Base-by-base conservation (phyloP, 2,797 vertebrate genomes). In the Bradypodion ventrale region DNA sequence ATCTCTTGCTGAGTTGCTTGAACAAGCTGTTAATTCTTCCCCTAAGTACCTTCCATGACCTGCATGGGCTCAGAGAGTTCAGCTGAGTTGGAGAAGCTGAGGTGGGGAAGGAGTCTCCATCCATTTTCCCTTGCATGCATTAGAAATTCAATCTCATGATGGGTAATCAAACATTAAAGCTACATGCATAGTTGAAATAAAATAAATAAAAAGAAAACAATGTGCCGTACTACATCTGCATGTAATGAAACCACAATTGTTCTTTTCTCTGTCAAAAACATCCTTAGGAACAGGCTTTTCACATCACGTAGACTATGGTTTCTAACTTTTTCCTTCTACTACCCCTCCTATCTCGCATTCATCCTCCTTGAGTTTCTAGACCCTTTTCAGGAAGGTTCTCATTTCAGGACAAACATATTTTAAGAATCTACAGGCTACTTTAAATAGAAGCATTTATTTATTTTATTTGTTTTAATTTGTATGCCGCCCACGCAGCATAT, bases 11-110 rank as follows among this genome's bases (percentile, higher is more conserved):
- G 70, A 83, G 42, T 9, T 49, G 78, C 84, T 49, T 23, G 85
- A 83, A 78, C 25, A 66, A 52, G 65, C 83, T 27, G 65, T 56
- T 42, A 69, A 15, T 52, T 75, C 49, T 77, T 83, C 19, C 49
- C 65, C 72, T 63, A 62, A 80, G 78, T 19, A 29, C 44, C 25
- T 79, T 60, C 52, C 70, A 5, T 27, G 49, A 32, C 27, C 40
- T 63, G 19, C 37, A 35, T 72, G 65, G 49, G 46, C 35, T 63
- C 40, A 78, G 35, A 72, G 56, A 40, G 49, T 40, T 32, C 23
- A 27, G n/a, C 6, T 1, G 32, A 79, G 56, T 35, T 7, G 60
- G n/a, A 16, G 8, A 25, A 6, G n/a, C 15, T 27, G 8, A 1
- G 23, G 23, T 1, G 16, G 59, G 44, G 32, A 27, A 5, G 23